Base-by-base conservation (phyloP, 1,140 invertebrate genomes). In the Neuroterus valhalla region DNA sequence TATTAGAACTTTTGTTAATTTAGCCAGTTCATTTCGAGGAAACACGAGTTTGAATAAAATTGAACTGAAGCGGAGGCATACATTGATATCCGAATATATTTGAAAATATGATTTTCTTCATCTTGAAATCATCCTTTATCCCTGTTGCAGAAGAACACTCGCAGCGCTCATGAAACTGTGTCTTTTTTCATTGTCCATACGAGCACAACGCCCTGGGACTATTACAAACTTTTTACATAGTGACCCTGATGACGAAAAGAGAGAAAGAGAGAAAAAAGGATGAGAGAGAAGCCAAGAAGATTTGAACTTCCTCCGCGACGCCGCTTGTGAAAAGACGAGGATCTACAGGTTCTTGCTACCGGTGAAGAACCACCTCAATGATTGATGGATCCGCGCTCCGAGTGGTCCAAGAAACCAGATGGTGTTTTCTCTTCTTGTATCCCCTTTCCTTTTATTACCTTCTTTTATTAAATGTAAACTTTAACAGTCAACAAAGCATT, bases 351-450 rank as follows among this genome's bases (percentile, higher is more conserved):
- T 38, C 31, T 38, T 38, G 31, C 31, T 38, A 38, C 31, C 31
- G 31, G 31, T 8, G 31, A 38, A 38, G 31, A 38, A 38, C 31
- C 31, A 86, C 83, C 84, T 72, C 55, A 73, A 82, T 86, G 85
- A 86, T 86, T 86, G 85, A 86, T 86, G 84, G 84, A 84, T 85
- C 83, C 80, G 77, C 83, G 78, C 82, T 84, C 78, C 82, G 81
- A 83, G 81, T 82, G 83, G 82, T 85, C 84, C 79, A 67, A 68
- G 71, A 77, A 84, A 84, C 82, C 83, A 84, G 83, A 85, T 85
- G 82, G 75, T 75, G 79, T 80, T 84, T 75, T 70, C 70, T 67
- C 70, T 74, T 70, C 74, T 43, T 66, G 48, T 67, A 42, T 66
- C 31, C 69, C 42, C 70, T 55, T 55, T n/a, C 6, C 43, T 76